Percentiles rank a stretch among this genome's conserved stretches.
Evolutionary conservation across 2,797 vertebrate genomes (phyloP).

Genomic region (Malurus leucopterus): DNA sequence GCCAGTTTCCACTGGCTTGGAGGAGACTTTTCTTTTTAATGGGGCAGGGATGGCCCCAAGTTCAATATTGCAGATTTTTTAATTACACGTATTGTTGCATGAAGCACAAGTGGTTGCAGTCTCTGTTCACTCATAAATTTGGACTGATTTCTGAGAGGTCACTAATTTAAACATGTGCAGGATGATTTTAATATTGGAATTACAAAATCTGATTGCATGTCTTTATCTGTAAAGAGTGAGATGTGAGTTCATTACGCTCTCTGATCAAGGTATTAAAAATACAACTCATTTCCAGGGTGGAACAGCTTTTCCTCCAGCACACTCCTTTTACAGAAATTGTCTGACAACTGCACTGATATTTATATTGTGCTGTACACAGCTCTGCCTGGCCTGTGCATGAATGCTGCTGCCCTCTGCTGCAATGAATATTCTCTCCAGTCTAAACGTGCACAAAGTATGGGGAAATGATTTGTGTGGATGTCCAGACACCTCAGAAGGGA

Average conservation of each 20-base stretch:
- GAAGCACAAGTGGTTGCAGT: slow-evolving; percentile 1
- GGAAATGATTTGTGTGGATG: background rate
- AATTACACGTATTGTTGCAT: slow-evolving; percentile 1
- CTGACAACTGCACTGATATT: background rate
- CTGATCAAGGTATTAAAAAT: background rate
- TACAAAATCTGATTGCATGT: slow-evolving; percentile 4
- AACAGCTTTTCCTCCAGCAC: background rate
- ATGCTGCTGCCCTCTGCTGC: slow-evolving; percentile 22
- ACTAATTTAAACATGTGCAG: background rate
- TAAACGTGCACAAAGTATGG: background rate
- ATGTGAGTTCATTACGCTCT: background rate
- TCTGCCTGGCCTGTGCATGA: background rate
- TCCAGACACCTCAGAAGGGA: background rate
- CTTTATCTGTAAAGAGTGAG: background rate
- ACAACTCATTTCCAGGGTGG: background rate
- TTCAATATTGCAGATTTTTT: slow-evolving; percentile 41
- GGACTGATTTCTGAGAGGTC: slow-evolving; percentile 1
- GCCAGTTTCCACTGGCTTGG: slow-evolving; percentile 60
- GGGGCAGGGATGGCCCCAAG: slow-evolving; percentile 25
- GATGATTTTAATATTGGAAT: slow-evolving; percentile 2
- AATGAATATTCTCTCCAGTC: background rate
- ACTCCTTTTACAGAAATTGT: background rate
- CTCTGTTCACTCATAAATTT: slow-evolving; percentile 14
- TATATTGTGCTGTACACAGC: background rate
- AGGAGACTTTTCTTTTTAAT: slow-evolving; percentile 50